Conservation (phyloP, 1,140 invertebrate species). For the Hylyphantes graminicola region DNA sequence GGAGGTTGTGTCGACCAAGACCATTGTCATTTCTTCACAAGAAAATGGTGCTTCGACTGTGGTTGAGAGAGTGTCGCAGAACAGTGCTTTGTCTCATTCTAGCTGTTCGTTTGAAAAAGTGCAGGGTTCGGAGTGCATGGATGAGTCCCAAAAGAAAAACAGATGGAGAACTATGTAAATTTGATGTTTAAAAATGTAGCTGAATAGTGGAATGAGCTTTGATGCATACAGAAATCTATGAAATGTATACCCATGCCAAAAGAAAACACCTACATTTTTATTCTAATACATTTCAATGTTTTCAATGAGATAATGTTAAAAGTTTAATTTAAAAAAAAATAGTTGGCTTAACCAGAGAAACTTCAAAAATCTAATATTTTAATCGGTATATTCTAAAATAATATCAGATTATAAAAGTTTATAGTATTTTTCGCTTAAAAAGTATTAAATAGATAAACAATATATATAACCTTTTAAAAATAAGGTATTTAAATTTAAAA, state of each 20-base stretch:
- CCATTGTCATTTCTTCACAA: background rate
- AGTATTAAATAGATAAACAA: too few relatives aligned
- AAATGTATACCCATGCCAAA: background rate
- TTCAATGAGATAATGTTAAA: background rate
- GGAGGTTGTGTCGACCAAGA: background rate
- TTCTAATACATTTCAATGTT: background rate
- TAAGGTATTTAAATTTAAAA: too few relatives aligned
- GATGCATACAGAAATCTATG: slow-evolving; percentile 1
- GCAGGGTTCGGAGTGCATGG: background rate
- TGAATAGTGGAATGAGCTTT: slow-evolving; percentile 14
- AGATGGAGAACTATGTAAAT: slow-evolving; percentile 41
- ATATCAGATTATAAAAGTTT: too few relatives aligned
- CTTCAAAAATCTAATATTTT: too few relatives aligned
- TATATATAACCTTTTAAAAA: too few relatives aligned
- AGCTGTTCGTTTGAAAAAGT: background rate
- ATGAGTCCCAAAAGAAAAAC: background rate
- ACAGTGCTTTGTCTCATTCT: background rate
- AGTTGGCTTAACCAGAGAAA: background rate
- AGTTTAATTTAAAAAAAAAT: background rate
- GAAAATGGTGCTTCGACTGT: background rate
- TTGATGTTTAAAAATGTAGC: background rate
- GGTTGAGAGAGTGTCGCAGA: background rate
- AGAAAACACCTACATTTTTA: background rate
- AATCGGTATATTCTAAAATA: too few relatives aligned
- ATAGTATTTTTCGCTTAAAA: too few relatives aligned